Percentiles rank a stretch among this genome's conserved stretches.
phyloP scores from a whole-genome alignment of 2,113 vertebrate species.

The Rhodinocichla rosea region DNA sequence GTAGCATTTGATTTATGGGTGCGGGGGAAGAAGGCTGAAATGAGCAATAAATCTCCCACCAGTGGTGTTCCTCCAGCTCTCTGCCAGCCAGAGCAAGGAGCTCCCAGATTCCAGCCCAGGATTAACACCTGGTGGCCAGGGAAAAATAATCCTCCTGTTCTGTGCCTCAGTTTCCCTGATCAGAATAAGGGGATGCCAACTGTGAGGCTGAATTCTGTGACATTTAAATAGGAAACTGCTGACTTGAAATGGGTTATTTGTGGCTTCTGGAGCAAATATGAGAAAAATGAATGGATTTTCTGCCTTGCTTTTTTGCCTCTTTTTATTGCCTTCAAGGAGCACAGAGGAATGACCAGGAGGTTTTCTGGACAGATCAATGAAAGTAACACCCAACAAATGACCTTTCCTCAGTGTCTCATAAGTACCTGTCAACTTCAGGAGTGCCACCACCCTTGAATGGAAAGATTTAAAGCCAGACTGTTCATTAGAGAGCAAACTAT shows the following conservation, averaged over 20 bases:
- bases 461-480: conserved; percentile 61
- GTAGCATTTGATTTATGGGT: not conserved
- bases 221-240: not conserved
- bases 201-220: not conserved
- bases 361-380: conserved; percentile 19
- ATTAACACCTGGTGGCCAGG: not conserved
- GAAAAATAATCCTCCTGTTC: not conserved
- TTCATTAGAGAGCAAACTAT: conserved; percentile 63
- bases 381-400: conserved; percentile 37
- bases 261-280: not conserved
- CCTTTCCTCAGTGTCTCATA: conserved; percentile 41
- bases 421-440: conserved; percentile 54
- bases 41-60: not conserved
- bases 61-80: not conserved
- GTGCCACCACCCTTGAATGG: conserved; percentile 26
- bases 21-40: not conserved
- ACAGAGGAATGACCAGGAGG: conserved; percentile 6
- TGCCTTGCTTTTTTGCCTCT: not conserved
- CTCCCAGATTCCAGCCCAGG: not conserved
- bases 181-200: not conserved
- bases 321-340: not conserved
- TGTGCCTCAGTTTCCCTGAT: not conserved
- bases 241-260: not conserved
- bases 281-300: not conserved
- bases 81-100: not conserved